Percentiles rank a stretch among this genome's conserved stretches.
Conservation (phyloP, 2,888 invertebrate species). For the Branchellion lobata region DNA sequence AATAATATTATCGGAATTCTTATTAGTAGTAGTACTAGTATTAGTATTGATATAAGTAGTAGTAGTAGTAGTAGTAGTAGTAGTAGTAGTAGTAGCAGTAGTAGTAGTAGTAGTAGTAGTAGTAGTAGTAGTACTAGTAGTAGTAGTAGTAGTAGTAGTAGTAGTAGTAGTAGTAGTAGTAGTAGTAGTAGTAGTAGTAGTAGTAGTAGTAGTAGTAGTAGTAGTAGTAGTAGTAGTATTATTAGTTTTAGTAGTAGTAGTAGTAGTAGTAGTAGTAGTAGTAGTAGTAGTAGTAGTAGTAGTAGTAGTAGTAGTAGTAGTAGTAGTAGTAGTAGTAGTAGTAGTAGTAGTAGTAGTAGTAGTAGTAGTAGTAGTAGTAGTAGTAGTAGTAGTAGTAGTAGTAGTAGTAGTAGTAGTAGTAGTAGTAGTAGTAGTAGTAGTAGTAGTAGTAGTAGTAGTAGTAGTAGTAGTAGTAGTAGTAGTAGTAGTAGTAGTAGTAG, state of each 20-base stretch:
- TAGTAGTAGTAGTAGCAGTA: constrained; percentile 20
- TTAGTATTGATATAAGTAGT: constrained; percentile 14
- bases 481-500: not conserved
- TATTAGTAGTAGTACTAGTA: too few species aligned
- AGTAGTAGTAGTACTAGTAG: constrained; percentile 26
- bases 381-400: constrained; percentile 10
- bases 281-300: constrained; percentile 24
- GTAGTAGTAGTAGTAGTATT: constrained; percentile 23
- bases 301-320: constrained; percentile 16
- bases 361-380: constrained; percentile 24
- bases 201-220: constrained; percentile 26
- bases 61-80: constrained; percentile 11
- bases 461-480: constrained; percentile 8
- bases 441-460: constrained; percentile 13
- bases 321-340: not conserved
- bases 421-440: constrained; percentile 21
- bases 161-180: constrained; percentile 25
- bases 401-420: not conserved
- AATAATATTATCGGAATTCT: too few species aligned
- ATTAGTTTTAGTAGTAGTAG: constrained; percentile 13
- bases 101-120: constrained; percentile 17
- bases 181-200: constrained; percentile 27
- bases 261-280: constrained; percentile 16
- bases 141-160: constrained; percentile 18
- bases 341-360: constrained; percentile 11